phyloP scores from a whole-genome alignment of 2,888 invertebrate species.

The Miltochrista miniata region DNA sequence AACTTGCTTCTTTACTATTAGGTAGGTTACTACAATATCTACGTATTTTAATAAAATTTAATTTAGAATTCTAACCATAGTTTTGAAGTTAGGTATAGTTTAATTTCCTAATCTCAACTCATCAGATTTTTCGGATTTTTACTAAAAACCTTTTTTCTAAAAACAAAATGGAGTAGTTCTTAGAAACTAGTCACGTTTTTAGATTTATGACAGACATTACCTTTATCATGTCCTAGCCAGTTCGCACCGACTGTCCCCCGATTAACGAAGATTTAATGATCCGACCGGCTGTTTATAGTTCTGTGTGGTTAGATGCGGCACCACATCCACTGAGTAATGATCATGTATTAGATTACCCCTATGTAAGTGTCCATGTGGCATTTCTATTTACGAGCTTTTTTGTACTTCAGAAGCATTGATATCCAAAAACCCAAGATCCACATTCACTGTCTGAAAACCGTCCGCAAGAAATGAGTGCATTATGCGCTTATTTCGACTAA shows the following conservation, averaged over 20 bases:
- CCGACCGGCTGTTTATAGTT: slow-evolving; percentile 41
- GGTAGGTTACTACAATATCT: too few species aligned
- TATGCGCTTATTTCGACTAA: too few species aligned
- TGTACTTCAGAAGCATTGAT: too few species aligned
- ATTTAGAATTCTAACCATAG: not conserved
- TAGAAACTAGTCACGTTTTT: not conserved
- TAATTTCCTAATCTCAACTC: not conserved
- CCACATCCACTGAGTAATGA: slow-evolving; percentile 3
- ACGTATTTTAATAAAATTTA: not conserved
- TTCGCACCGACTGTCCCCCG: slow-evolving; percentile 52
- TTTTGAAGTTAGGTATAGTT: not conserved
- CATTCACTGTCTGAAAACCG: too few species aligned
- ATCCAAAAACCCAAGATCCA: too few species aligned
- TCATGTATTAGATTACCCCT: slow-evolving; percentile 7
- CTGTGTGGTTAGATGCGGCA: slow-evolving; percentile 22
- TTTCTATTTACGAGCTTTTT: too few species aligned
- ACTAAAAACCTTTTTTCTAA: not conserved
- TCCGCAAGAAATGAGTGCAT: too few species aligned
- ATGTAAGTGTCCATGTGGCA: too few species aligned
- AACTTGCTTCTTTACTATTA: too few species aligned
- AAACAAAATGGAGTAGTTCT: not conserved
- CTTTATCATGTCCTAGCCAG: slow-evolving; percentile 25
- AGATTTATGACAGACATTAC: not conserved
- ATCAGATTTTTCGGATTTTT: not conserved
- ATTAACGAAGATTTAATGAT: slow-evolving; percentile 71